These are phyloP conservation scores for Entosphenus tridentatus DNA, from an alignment of 2,113 vertebrate species.

Conservation along the genomic window DNA sequence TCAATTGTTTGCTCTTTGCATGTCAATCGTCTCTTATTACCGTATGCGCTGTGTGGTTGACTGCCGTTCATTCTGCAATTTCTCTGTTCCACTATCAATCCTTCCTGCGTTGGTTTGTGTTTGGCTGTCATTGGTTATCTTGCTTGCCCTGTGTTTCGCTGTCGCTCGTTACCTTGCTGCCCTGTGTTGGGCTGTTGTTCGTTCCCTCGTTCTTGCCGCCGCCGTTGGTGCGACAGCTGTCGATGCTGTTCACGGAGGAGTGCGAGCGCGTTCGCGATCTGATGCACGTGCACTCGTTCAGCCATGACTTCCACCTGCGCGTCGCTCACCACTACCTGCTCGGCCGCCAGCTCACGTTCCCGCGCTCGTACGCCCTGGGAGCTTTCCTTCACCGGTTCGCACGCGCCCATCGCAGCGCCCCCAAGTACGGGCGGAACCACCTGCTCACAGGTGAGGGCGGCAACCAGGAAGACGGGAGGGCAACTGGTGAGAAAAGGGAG, in stretches of 20 bases:
- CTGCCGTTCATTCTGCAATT: too few species aligned
- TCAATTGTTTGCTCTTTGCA: too few species aligned
- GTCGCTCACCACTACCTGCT: slow-evolving; percentile 83
- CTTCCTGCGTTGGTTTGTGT: too few species aligned
- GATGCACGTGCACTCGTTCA: slow-evolving; percentile 96
- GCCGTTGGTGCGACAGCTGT: slow-evolving; percentile 34
- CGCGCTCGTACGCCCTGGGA: slow-evolving; percentile 80
- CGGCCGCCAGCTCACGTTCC: slow-evolving; percentile 60
- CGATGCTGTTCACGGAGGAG: slow-evolving; percentile 95
- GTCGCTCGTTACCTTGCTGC: background rate
- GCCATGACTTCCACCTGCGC: slow-evolving; percentile 90
- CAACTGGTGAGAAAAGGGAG: background rate
- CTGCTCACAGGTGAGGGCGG: slow-evolving; percentile 51
- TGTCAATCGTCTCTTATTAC: too few species aligned
- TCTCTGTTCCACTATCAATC: too few species aligned
- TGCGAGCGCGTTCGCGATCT: slow-evolving; percentile 87
- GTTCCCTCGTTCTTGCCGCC: background rate
- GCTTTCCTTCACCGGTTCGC: slow-evolving; percentile 86
- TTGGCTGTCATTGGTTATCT: too few species aligned
- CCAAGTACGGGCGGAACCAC: slow-evolving; percentile 86
- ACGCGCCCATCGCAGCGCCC: slow-evolving; percentile 64
- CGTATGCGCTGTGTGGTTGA: too few species aligned
- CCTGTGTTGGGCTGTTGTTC: background rate
- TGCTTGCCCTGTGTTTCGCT: background rate
- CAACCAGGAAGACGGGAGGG: background rate